These are phyloP conservation scores for Hoplostethus mediterraneus DNA, from an alignment of 2,797 vertebrate species.

Conservation along the genomic window DNA sequence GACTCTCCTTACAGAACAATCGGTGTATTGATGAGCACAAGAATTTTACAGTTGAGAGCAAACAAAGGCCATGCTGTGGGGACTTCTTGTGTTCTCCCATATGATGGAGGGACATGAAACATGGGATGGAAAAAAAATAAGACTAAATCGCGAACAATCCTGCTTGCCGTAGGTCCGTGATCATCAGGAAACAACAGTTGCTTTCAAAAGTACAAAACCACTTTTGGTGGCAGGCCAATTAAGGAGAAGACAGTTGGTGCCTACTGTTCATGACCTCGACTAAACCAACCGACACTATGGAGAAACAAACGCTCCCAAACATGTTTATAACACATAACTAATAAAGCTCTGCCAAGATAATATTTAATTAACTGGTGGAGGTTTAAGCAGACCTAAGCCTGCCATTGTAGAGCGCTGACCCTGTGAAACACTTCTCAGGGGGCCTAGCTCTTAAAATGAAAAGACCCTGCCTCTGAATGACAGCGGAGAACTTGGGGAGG, in stretches of 20 bases:
- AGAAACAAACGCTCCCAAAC: neutral
- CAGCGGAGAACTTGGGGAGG: neutral
- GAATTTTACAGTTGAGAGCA: constrained; percentile 30
- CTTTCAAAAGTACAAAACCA: too few relatives aligned
- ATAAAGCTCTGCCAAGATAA: neutral
- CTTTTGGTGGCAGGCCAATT: too few relatives aligned
- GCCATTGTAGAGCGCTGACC: constrained; percentile 50
- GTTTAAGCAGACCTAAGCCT: constrained; percentile 45
- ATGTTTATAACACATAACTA: neutral
- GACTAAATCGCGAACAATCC: too few relatives aligned
- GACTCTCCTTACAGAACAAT: constrained; percentile 59
- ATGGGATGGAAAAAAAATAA: neutral
- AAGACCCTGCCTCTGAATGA: constrained; percentile 22
- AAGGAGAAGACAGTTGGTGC: too few relatives aligned
- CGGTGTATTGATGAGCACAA: constrained; percentile 53
- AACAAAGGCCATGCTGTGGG: constrained; percentile 41
- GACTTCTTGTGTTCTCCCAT: constrained; percentile 3
- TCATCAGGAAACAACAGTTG: too few relatives aligned
- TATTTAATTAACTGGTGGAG: constrained; percentile 47
- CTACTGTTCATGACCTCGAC: too few relatives aligned
- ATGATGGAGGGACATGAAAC: neutral
- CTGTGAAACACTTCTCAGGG: constrained; percentile 29
- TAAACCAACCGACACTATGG: neutral
- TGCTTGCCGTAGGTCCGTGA: too few relatives aligned
- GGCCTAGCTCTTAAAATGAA: constrained; percentile 46